Evolutionary conservation across 2,113 vertebrate genomes (phyloP).

Genomic region (Falcunculus frontatus): DNA sequence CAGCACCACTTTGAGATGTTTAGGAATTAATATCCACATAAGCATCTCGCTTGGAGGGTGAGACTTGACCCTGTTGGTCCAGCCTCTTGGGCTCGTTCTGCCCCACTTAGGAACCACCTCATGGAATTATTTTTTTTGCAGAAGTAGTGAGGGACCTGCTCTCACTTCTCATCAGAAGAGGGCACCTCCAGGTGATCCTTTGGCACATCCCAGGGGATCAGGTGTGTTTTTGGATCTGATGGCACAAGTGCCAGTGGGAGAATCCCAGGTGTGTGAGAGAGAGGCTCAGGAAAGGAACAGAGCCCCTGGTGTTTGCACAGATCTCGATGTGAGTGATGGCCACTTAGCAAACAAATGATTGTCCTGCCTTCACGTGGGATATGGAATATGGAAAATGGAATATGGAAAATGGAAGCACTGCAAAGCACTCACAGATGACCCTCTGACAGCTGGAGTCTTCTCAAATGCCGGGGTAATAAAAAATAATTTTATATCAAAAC

Average conservation of each 20-base stretch:
- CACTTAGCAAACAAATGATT: background rate
- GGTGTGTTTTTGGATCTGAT: background rate
- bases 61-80: background rate
- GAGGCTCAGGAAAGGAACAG: background rate
- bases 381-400: background rate
- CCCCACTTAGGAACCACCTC: background rate
- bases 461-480: background rate
- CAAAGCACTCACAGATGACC: background rate
- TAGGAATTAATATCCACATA: background rate
- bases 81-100: background rate
- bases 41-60: background rate
- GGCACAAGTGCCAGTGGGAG: fast-evolving
- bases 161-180: background rate
- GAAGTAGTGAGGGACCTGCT: background rate
- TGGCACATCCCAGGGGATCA: background rate
- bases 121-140: background rate
- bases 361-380: background rate
- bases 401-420: background rate
- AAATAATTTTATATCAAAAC: background rate
- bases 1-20: background rate
- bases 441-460: background rate
- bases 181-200: background rate
- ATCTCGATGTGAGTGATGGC: background rate
- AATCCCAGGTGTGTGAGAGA: background rate
- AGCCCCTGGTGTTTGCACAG: background rate